A percentile compares a stretch with the other conserved stretches of the same genome.
phyloP scores from a whole-genome alignment of 1,140 invertebrate species.

The Plutomurus gul region DNA sequence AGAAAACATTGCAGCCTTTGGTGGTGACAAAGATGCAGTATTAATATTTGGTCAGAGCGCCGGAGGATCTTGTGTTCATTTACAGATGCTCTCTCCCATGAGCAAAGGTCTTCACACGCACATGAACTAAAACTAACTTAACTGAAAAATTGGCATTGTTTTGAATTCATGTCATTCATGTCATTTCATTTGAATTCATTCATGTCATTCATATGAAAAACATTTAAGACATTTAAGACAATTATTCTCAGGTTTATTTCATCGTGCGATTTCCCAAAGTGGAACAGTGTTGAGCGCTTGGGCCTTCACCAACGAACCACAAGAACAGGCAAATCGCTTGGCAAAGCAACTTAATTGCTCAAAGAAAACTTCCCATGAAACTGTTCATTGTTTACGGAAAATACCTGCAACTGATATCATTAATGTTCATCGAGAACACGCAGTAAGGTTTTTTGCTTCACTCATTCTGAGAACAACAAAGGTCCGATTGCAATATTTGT shows the following conservation, averaged over 20 bases:
- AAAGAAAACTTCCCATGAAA: constrained; percentile 1
- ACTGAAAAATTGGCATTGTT: neutral
- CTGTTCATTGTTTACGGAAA: neutral
- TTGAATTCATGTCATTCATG: too few species aligned
- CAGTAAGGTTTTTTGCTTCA: too few species aligned
- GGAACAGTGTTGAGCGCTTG: neutral
- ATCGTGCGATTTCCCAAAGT: neutral
- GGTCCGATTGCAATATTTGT: too few species aligned
- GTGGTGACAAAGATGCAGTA: neutral
- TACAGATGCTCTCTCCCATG: constrained; percentile 49
- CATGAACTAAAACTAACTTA: neutral
- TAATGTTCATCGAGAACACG: neutral
- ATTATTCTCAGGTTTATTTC: neutral
- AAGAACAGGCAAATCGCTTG: neutral
- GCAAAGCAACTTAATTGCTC: neutral
- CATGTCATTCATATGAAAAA: neutral
- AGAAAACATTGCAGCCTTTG: constrained; percentile 53
- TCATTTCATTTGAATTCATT: neutral
- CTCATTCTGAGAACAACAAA: too few species aligned
- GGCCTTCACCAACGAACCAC: neutral
- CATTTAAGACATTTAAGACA: neutral
- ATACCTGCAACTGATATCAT: neutral
- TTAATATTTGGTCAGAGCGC: constrained; percentile 49
- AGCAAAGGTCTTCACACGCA: constrained; percentile 40
- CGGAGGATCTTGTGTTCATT: constrained; percentile 54